Evolutionary conservation across 2,888 invertebrate genomes (phyloP).

Genomic region (Eurois occulta): DNA sequence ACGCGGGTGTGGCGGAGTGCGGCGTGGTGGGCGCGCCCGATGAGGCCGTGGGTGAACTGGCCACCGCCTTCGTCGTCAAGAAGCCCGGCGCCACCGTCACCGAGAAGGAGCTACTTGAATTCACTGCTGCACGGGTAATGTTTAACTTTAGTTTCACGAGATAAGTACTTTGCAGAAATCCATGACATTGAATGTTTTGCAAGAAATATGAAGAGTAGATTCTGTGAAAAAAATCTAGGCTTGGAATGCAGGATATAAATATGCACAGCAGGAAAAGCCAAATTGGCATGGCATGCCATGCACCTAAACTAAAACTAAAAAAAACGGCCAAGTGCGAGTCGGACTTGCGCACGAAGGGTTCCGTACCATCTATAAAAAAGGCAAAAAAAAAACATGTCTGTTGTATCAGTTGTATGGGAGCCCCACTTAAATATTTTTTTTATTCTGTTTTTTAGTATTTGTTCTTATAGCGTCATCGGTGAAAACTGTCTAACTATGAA

Average conservation of each 20-base stretch:
- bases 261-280: not conserved
- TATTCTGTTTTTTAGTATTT: no score
- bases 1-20: constrained; percentile 93
- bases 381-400: no score
- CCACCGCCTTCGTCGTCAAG: constrained; percentile 93
- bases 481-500: no score
- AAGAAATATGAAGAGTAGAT: not conserved
- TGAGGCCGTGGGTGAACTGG: constrained; percentile 93
- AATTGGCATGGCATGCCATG: not conserved
- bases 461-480: no score
- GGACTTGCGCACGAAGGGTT: no score
- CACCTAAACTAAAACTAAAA: no score
- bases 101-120: constrained; percentile 90
- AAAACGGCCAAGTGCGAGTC: no score
- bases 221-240: not conserved
- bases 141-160: not conserved
- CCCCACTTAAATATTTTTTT: no score
- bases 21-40: constrained; percentile 95
- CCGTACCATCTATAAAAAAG: no score
- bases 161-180: not conserved
- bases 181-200: not conserved
- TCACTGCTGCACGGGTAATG: constrained; percentile 85
- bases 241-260: not conserved
- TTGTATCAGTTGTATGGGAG: no score
- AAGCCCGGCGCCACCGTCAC: constrained; percentile 88